These are phyloP conservation scores for Fragariocoptes setiger DNA, from an alignment of 1,140 invertebrate genomes.

Conservation along the genomic window DNA sequence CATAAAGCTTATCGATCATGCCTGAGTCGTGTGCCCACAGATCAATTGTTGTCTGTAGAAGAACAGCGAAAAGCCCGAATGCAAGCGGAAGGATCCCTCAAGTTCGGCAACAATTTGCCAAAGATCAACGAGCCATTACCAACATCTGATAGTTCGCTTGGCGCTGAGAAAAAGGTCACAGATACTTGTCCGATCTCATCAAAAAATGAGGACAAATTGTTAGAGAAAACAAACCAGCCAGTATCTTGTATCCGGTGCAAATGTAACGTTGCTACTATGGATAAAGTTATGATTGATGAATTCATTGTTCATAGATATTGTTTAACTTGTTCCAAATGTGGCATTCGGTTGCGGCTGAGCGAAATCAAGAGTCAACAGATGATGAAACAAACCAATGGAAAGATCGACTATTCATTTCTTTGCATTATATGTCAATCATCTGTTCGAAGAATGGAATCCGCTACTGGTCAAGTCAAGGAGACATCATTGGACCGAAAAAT, in stretches of 20 bases:
- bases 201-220: slow-evolving; percentile 20
- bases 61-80: neutral
- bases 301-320: slow-evolving; percentile 51
- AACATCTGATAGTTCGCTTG: slow-evolving; percentile 6
- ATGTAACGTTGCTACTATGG: slow-evolving; percentile 57
- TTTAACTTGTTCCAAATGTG: slow-evolving; percentile 41
- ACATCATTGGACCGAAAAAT: neutral
- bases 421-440: neutral
- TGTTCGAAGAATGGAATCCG: neutral
- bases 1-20: neutral
- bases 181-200: neutral
- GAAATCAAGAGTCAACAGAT: neutral
- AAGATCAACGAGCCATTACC: slow-evolving; percentile 1
- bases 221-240: slow-evolving; percentile 28
- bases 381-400: neutral
- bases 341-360: slow-evolving; percentile 26
- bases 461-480: neutral
- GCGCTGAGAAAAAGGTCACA: too few relatives aligned
- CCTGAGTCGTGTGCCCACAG: neutral
- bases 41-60: neutral
- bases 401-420: neutral
- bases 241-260: slow-evolving; percentile 52
- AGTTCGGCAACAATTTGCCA: neutral
- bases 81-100: neutral
- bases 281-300: slow-evolving; percentile 48